Evolutionary conservation across 2,888 invertebrate species (phyloP), one percentile per base, ranked within the genome.

Genomic region (Mythimna loreyi): DNA sequence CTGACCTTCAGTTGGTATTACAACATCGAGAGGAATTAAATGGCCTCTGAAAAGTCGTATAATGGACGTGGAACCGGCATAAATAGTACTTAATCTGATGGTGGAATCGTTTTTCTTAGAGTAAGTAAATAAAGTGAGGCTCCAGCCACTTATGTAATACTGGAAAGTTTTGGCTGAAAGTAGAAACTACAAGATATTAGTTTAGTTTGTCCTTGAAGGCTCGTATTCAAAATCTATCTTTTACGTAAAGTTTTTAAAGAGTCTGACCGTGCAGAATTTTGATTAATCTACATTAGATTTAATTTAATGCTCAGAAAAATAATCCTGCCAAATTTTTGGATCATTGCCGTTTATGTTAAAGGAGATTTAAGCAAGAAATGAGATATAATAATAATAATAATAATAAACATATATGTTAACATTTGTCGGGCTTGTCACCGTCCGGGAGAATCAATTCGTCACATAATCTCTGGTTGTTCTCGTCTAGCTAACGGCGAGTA

Each of bases 11-110:
- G 57, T 66, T 65, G 67, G 74, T 75, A 67, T 71, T 75, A 72
- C 45, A 61, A 65, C 49, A 59, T 72, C 64, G 47, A 36, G 7
- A 55, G 3, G 30, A 74, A 28, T 79, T 62, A 77, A 81, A 81
- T 73, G 52, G 60, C 33, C 55, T 13, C 67, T 49, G 53, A 64
- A 57, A 64, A 75, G 55, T 49, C 57, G 56, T 67, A 11, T 78
- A 81, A 80, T 78, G 72, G 79, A 69, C 53, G 67, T 66, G 61
- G 55, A 56, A 65, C 77, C 63, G 67, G 75, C 79, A 81, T 81
- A 78, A 80, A 80, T 80, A 81, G 68, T 62, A 21, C 55, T 64
- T 81, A 75, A 81, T 80, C 82, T 78, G 61, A 78, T 81, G 58
- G 55, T 28, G 23, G 28, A 58, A 70, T 45, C 57, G 79, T 75